These are phyloP conservation scores for Chelidonichthys spinosus DNA, from an alignment of 2,797 vertebrate genomes.

Conservation along the genomic window DNA sequence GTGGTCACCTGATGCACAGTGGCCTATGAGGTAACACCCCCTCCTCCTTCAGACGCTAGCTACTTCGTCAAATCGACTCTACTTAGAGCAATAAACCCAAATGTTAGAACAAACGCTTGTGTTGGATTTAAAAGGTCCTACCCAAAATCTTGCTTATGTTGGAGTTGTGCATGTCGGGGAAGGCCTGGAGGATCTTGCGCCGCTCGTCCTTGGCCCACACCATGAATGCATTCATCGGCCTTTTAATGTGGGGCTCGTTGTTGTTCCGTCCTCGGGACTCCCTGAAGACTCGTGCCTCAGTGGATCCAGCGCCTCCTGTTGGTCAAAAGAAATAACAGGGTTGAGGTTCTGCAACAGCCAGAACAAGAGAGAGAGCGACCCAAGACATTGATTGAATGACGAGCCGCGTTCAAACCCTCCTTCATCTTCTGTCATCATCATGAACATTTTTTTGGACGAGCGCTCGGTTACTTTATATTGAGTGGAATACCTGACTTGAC, in stretches of 20 bases:
- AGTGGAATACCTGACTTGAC: constrained; percentile 46
- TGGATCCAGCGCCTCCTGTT: constrained; percentile 97
- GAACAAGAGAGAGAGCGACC: constrained; percentile 86
- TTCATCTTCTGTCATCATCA: constrained; percentile 50
- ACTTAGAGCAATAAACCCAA: not conserved
- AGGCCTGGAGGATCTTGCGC: constrained; percentile 99
- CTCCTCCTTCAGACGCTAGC: constrained; percentile 26
- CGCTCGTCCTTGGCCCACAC: constrained; percentile 99
- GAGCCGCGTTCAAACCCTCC: constrained; percentile 60
- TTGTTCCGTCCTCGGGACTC: constrained; percentile 95
- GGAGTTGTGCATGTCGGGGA: constrained; percentile 99
- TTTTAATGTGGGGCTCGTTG: constrained; percentile 98
- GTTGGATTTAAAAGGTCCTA: constrained; percentile 77
- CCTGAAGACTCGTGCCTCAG: constrained; percentile 97
- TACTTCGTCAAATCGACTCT: constrained; percentile 21
- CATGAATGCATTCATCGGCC: constrained; percentile 99
- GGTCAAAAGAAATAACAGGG: constrained; percentile 94
- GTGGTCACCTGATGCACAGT: constrained; percentile 68
- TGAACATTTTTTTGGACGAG: constrained; percentile 57
- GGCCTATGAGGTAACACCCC: constrained; percentile 54
- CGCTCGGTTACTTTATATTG: constrained; percentile 31
- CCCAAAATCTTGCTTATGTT: constrained; percentile 99
- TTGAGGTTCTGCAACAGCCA: constrained; percentile 88
- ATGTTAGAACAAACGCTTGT: not conserved
- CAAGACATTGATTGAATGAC: constrained; percentile 86